Percentiles rank a stretch among this genome's conserved stretches.
phyloP scores from a whole-genome alignment of 2,888 invertebrate species.

The Platycheirus rosarum region DNA sequence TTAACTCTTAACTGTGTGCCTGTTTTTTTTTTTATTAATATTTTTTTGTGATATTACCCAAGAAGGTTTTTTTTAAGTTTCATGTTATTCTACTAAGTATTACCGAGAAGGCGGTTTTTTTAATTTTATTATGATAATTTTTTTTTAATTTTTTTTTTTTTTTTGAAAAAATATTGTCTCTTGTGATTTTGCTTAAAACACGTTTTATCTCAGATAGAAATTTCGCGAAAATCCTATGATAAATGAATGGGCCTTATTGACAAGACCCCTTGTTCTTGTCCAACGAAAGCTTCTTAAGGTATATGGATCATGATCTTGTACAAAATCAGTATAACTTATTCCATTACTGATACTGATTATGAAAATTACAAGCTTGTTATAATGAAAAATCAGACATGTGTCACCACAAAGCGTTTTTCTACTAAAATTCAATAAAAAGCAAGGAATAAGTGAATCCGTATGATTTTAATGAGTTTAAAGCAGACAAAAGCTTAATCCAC shows the following conservation, averaged over 20 bases:
- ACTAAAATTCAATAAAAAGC: too few species aligned
- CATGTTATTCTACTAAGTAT: background rate
- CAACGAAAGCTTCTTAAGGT: background rate
- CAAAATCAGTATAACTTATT: too few species aligned
- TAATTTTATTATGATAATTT: background rate
- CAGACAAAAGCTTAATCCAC: too few species aligned
- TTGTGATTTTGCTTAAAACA: background rate
- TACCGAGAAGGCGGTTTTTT: background rate
- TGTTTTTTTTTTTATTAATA: conserved; percentile 1
- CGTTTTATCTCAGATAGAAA: background rate
- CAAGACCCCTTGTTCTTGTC: background rate
- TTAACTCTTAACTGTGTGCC: background rate
- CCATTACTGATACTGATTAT: too few species aligned
- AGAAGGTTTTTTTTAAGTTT: background rate
- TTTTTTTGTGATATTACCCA: background rate
- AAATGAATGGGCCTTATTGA: conserved; percentile 19
- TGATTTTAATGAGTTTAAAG: too few species aligned
- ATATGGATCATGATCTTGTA: too few species aligned
- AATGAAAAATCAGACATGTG: too few species aligned
- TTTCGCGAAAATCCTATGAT: conserved; percentile 3
- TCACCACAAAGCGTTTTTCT: too few species aligned
- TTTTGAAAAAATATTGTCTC: background rate
- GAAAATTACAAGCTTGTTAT: too few species aligned
- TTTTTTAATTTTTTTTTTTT: background rate
- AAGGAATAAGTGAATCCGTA: too few species aligned